Base-by-base conservation (phyloP, 2,888 invertebrate genomes). In the Octodonta nipae region DNA sequence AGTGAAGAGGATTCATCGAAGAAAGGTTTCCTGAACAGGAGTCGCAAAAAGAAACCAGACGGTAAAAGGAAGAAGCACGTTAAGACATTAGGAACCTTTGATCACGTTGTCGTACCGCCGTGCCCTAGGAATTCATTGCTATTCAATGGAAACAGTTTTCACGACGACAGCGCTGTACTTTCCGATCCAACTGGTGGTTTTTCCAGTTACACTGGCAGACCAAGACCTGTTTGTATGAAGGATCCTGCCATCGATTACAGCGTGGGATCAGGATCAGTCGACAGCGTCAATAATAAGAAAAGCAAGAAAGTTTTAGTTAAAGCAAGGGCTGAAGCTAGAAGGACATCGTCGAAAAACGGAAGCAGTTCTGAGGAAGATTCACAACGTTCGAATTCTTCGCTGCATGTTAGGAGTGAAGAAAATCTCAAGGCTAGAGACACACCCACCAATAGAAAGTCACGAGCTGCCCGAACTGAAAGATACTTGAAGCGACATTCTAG, bases 381-480 rank as follows among this genome's bases (percentile, higher is more conserved):
- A 11, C 62, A 76, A 32, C 71, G 71, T 44, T 81, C 80, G 14
- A 73, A 72, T 13, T 75, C 78, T 1, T 71, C 78, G 50, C 64
- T 75, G 29, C 67, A 71, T 48, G 74, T 77, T 52, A 68, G 74
- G 50, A 78, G 77, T 52, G 80, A 79, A 42, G 78, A 81, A 44
- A 75, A 74, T 38, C 61, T 76, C 33, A 31, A 33, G 13, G 33
- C 27, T 2, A 40, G 46, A 11, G 71, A 68, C 36, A 67, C 67
- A 35, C 70, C 73, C 0, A 59, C 70, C 24, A 78, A 68, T 51
- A 72, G 75, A 44, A 69, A 71, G 49, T 74, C 79, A 15, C 66
- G 84, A 33, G 71, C 75, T 13, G 83, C 84, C 1, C 68, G 86
- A 46, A 85, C 83, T 32, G 85, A 86, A 55, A 68, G 85, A 33